These are phyloP conservation scores for Amphiura filiformis DNA, from an alignment of 35 echinoderm and acorn worm genomes.

Conservation along the genomic window DNA sequence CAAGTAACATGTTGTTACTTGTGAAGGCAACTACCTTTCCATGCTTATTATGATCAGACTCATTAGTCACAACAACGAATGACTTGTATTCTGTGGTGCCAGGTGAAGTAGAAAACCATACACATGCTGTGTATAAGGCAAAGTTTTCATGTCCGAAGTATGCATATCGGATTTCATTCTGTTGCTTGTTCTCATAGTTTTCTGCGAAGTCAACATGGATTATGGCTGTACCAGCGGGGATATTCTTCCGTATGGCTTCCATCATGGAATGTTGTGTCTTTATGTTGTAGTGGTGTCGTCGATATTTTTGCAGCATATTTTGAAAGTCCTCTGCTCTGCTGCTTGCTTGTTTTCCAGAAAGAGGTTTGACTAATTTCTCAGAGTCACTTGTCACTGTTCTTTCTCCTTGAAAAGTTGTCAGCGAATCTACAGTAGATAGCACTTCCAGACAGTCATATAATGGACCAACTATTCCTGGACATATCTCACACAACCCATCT, in stretches of 20 bases:
- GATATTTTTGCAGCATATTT: not conserved
- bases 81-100: too few relatives aligned
- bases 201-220: not conserved
- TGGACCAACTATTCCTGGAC: not conserved
- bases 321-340: too few relatives aligned
- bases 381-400: too few relatives aligned
- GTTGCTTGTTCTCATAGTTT: not conserved
- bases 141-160: not conserved
- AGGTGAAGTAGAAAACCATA: not conserved
- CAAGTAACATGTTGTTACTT: not conserved
- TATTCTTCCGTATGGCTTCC: not conserved
- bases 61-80: not conserved
- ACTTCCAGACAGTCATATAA: not conserved
- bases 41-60: not conserved
- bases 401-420: not conserved
- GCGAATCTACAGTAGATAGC: not conserved
- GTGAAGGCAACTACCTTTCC: not conserved
- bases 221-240: not conserved
- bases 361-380: too few relatives aligned
- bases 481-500: not conserved
- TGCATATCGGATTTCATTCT: not conserved
- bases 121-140: not conserved
- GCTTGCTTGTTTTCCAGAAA: too few relatives aligned
- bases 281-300: not conserved
- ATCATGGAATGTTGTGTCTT: not conserved